Conservation (phyloP, 2,888 invertebrate genomes). For the Plagiodera versicolora region DNA sequence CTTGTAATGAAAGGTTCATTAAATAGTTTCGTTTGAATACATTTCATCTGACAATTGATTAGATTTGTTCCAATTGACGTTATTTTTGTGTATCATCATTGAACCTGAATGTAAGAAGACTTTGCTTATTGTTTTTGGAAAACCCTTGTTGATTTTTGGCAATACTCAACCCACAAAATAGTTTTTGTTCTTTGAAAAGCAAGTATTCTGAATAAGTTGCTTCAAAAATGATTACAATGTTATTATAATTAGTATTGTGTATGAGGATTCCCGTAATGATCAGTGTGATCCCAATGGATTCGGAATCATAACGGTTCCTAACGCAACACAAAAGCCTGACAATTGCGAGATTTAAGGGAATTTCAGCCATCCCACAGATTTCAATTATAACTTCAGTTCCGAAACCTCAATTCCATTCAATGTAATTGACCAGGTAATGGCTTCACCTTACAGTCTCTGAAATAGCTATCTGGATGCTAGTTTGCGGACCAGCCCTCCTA, state of each 20-base stretch:
- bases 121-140: no score
- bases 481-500: conserved; percentile 45
- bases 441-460: conserved; percentile 52
- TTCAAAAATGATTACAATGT: no score
- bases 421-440: conserved; percentile 57
- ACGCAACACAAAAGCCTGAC: conserved; percentile 47
- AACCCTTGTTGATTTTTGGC: no score
- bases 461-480: conserved; percentile 46
- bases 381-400: conserved; percentile 55
- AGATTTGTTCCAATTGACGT: no score
- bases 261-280: not conserved
- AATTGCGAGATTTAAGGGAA: conserved; percentile 55
- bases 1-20: no score
- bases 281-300: conserved; percentile 29
- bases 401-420: conserved; percentile 55
- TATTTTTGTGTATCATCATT: no score
- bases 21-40: no score
- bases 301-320: conserved; percentile 35
- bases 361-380: conserved; percentile 55
- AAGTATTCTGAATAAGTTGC: no score
- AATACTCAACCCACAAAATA: no score
- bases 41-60: no score
- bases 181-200: no score
- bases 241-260: not conserved
- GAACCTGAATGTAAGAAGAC: no score